Evolutionary conservation across 2,797 vertebrate genomes (phyloP).

Genomic region (Bradypodion pumilum): DNA sequence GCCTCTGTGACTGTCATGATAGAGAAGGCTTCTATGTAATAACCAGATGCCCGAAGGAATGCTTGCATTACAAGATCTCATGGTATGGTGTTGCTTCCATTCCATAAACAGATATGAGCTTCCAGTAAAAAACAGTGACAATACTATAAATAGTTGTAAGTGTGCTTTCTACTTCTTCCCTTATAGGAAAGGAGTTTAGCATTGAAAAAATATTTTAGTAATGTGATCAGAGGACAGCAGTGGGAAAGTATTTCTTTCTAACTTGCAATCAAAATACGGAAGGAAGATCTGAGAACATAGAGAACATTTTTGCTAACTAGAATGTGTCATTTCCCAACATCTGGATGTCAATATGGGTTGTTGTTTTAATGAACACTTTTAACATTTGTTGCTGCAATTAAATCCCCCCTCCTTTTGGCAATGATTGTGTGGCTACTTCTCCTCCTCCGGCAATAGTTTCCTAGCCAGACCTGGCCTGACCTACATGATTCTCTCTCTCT

Average conservation of each 20-base stretch:
- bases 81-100: slow-evolving; percentile 45
- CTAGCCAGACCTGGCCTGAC: slow-evolving; percentile 72
- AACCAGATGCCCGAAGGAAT: slow-evolving; percentile 31
- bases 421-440: slow-evolving; percentile 50
- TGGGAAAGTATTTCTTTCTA: slow-evolving; percentile 77
- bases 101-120: slow-evolving; percentile 59
- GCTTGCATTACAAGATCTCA: slow-evolving; percentile 48
- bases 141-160: slow-evolving; percentile 78
- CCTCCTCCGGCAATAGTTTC: slow-evolving; percentile 63
- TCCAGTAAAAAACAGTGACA: slow-evolving; percentile 77
- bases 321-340: slow-evolving; percentile 68
- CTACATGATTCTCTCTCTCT: slow-evolving; percentile 33
- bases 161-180: slow-evolving; percentile 73
- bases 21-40: background rate
- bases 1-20: background rate
- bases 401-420: slow-evolving; percentile 61
- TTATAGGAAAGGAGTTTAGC: slow-evolving; percentile 76
- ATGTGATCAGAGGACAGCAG: slow-evolving; percentile 79
- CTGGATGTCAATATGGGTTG: slow-evolving; percentile 71
- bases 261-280: slow-evolving; percentile 72
- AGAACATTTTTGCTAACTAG: slow-evolving; percentile 67
- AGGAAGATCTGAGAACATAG: slow-evolving; percentile 69
- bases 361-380: slow-evolving; percentile 66
- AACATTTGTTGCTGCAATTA: slow-evolving; percentile 71
- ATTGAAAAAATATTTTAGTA: slow-evolving; percentile 73